Percentiles rank a stretch among this genome's conserved stretches.
Conservation (phyloP, 1,140 invertebrate species). For the Danaus plexippus region DNA sequence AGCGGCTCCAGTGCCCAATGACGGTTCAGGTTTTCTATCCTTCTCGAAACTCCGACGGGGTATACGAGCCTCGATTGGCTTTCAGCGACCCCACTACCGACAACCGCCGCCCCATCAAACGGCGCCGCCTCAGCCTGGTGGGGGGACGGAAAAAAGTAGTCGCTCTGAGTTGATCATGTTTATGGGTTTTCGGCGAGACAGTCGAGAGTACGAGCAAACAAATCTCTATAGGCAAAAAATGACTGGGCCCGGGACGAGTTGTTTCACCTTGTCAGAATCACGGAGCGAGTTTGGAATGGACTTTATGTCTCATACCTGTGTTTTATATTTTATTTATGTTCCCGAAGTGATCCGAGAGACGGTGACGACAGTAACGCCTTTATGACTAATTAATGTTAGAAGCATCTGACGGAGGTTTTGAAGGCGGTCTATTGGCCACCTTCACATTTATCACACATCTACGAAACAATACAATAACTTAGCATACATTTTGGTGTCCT, state of each 20-base stretch:
- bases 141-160: slow-evolving; percentile 55
- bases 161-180: slow-evolving; percentile 58
- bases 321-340: background rate
- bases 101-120: slow-evolving; percentile 26
- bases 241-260: slow-evolving; percentile 57
- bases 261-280: slow-evolving; percentile 66
- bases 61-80: slow-evolving; percentile 33
- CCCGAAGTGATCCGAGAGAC: too few relatives aligned
- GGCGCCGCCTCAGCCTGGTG: slow-evolving; percentile 40
- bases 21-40: slow-evolving; percentile 39
- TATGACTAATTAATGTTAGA: too few relatives aligned
- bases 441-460: too few relatives aligned
- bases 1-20: slow-evolving; percentile 29
- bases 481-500: too few relatives aligned
- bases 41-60: slow-evolving; percentile 37
- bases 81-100: slow-evolving; percentile 36
- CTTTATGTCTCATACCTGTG: slow-evolving; percentile 11
- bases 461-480: too few relatives aligned
- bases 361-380: too few relatives aligned
- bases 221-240: slow-evolving; percentile 68
- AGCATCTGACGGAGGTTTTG: too few relatives aligned
- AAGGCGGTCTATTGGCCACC: too few relatives aligned
- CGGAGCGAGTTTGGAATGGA: slow-evolving; percentile 29
- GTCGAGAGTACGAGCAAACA: slow-evolving; percentile 56
- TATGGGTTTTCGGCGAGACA: slow-evolving; percentile 66